Evolutionary conservation across 2,888 invertebrate genomes (phyloP).

Genomic region (Agrotis segetum): DNA sequence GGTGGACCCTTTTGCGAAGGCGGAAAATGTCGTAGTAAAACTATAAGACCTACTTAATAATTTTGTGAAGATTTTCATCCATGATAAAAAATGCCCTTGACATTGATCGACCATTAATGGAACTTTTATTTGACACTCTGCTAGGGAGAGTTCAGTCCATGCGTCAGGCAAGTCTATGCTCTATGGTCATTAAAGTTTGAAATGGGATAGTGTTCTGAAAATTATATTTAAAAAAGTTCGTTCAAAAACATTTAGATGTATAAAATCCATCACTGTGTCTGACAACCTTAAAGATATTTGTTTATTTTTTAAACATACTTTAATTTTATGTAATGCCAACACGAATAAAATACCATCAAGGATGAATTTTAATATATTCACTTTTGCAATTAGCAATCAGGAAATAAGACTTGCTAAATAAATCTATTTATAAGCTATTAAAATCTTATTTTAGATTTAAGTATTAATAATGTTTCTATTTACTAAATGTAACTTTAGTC

Average conservation of each 20-base stretch:
- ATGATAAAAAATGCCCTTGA: background rate
- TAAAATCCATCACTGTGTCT: too few species aligned
- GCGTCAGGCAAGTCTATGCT: too few species aligned
- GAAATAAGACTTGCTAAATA: conserved; percentile 35
- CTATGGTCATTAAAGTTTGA: too few species aligned
- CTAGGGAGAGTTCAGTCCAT: too few species aligned
- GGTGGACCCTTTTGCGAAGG: too few species aligned
- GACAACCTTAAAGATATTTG: too few species aligned
- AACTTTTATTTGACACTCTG: too few species aligned
- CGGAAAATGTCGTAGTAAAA: background rate
- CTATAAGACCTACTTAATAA: background rate
- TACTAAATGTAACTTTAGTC: conserved; percentile 7
- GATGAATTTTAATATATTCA: conserved; percentile 19
- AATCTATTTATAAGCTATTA: conserved; percentile 25
- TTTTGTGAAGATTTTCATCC: background rate
- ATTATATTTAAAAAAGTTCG: too few species aligned
- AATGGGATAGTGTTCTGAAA: too few species aligned
- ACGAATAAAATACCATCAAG: background rate
- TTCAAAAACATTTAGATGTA: too few species aligned
- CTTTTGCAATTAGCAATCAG: conserved; percentile 10
- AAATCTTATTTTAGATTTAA: conserved; percentile 8
- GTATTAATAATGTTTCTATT: conserved; percentile 21
- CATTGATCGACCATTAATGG: background rate
- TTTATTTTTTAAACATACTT: background rate
- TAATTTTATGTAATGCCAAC: too few species aligned